A percentile compares a stretch with the other conserved stretches of the same genome.
Evolutionary conservation across 92 coral and sea anemone genomes (phyloP).

Genomic region (Diadumene lineata): DNA sequence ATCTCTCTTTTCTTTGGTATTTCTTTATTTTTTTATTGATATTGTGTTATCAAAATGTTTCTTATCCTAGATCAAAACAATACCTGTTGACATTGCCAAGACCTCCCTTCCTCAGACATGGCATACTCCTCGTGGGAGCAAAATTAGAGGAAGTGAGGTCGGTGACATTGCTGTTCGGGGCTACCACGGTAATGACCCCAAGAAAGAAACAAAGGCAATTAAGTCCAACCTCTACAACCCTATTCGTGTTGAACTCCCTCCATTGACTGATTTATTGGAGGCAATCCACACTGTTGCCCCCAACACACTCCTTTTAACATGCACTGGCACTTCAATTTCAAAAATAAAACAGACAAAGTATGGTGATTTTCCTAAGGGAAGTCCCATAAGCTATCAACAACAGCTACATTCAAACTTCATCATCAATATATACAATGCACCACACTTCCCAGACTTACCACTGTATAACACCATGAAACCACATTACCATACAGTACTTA

Average conservation of each 20-base stretch:
- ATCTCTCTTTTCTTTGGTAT: too few species aligned
- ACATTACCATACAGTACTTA: background rate
- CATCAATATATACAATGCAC: constrained; percentile 15
- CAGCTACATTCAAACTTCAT: constrained; percentile 6
- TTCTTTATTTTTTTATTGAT: too few species aligned
- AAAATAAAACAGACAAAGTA: background rate
- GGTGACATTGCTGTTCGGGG: background rate
- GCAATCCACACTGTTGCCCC: background rate
- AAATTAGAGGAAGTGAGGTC: constrained; percentile 39
- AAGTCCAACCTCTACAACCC: constrained; percentile 7
- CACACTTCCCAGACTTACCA: constrained; percentile 42
- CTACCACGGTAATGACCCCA: background rate
- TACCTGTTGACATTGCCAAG: constrained; percentile 13
- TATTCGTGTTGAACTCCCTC: background rate
- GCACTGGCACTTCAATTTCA: background rate
- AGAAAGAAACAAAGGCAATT: background rate
- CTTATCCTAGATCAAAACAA: constrained; percentile 8
- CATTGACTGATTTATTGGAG: background rate
- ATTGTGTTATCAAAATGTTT: too few species aligned
- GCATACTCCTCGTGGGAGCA: background rate
- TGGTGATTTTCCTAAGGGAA: background rate
- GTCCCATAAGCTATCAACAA: constrained; percentile 15
- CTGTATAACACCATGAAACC: constrained; percentile 4
- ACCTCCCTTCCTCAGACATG: constrained; percentile 11
- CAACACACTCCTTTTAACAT: background rate